These are phyloP conservation scores for Trypoxylon attenuatum DNA, from an alignment of 2,888 invertebrate species.

Conservation along the genomic window DNA sequence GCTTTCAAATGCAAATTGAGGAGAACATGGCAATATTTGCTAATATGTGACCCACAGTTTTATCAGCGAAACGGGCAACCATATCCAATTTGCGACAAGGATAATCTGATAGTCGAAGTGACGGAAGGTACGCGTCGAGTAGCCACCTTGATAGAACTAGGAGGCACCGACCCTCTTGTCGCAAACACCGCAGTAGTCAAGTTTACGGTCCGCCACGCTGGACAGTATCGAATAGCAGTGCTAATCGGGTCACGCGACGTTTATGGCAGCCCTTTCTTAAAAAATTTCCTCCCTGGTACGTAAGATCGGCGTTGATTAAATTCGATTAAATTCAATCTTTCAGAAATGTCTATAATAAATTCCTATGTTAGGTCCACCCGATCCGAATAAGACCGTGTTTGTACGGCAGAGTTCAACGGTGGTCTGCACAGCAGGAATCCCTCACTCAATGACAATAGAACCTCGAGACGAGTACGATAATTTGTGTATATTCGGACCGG, in stretches of 20 bases:
- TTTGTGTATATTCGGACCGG: slow-evolving; percentile 80
- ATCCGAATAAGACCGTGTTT: slow-evolving; percentile 89
- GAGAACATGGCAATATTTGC: too few relatives aligned
- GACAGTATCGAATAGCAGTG: slow-evolving; percentile 90
- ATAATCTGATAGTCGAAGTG: slow-evolving; percentile 91
- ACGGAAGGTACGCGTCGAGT: slow-evolving; percentile 89
- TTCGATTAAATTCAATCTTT: too few relatives aligned
- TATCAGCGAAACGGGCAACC: slow-evolving; percentile 95
- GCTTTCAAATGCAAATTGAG: too few relatives aligned
- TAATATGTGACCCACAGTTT: too few relatives aligned
- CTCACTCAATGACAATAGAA: slow-evolving; percentile 88
- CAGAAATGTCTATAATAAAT: background rate
- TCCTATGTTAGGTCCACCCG: slow-evolving; percentile 81
- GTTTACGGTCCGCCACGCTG: slow-evolving; percentile 93
- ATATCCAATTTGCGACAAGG: slow-evolving; percentile 95
- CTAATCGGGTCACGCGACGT: slow-evolving; percentile 88
- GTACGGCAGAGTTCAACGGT: slow-evolving; percentile 89
- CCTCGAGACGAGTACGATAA: slow-evolving; percentile 95
- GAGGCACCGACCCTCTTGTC: slow-evolving; percentile 88
- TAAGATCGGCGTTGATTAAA: background rate
- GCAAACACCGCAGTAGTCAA: slow-evolving; percentile 92
- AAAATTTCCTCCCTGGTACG: slow-evolving; percentile 84
- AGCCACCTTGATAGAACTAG: slow-evolving; percentile 90
- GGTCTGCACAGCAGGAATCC: slow-evolving; percentile 86
- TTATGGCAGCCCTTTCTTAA: slow-evolving; percentile 90